phyloP scores from a whole-genome alignment of 1,140 invertebrate species.

The Pectinophora gossypiella region DNA sequence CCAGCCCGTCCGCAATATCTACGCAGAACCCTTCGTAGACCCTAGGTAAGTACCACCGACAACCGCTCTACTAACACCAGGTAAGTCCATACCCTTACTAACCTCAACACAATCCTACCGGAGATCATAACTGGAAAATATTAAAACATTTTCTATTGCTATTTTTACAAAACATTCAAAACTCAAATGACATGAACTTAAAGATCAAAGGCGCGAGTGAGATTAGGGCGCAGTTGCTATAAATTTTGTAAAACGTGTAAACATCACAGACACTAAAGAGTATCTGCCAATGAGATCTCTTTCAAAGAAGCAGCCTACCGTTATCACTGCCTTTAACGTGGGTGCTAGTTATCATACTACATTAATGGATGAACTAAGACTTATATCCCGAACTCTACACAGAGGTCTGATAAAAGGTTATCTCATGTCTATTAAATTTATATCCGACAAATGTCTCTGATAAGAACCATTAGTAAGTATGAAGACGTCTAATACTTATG shows the following conservation, averaged over 20 bases:
- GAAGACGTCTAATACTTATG: neutral
- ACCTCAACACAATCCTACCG: neutral
- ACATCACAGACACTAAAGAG: neutral
- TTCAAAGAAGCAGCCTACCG: neutral
- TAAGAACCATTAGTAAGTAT: neutral
- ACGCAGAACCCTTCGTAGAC: constrained; percentile 73
- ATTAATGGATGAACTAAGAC: neutral
- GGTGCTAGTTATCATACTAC: neutral
- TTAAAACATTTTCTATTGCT: no score
- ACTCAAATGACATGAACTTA: no score
- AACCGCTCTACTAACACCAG: neutral
- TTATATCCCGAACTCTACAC: neutral
- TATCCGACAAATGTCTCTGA: neutral
- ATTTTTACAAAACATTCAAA: no score
- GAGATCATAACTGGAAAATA: no score
- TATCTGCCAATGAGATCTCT: neutral
- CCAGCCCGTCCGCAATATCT: constrained; percentile 73
- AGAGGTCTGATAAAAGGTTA: neutral
- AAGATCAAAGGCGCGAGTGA: neutral
- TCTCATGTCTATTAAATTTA: neutral
- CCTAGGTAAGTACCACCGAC: constrained; percentile 66
- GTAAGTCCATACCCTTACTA: neutral
- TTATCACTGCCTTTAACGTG: neutral
- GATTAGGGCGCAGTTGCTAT: neutral
- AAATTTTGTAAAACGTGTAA: neutral